Evolutionary conservation across 1,140 invertebrate genomes (phyloP).

Genomic region (Bombus picipes): DNA sequence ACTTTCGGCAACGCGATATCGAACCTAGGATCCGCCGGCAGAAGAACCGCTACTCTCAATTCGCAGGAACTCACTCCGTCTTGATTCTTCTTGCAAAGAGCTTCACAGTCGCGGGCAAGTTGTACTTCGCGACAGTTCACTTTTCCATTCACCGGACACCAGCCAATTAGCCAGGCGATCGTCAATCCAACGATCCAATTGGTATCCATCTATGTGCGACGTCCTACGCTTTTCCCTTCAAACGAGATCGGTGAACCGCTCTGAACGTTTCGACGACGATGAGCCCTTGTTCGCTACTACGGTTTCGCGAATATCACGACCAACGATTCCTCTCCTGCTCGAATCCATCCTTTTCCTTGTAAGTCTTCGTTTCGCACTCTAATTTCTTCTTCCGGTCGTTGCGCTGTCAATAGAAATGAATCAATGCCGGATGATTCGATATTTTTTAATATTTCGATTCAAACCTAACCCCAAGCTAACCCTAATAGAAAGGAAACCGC

Average conservation of each 20-base stretch:
- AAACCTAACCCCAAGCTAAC: too few species aligned
- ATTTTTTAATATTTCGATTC: background rate
- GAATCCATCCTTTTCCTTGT: slow-evolving; percentile 17
- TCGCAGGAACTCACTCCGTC: slow-evolving; percentile 67
- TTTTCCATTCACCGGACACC: slow-evolving; percentile 42
- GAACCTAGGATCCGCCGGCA: slow-evolving; percentile 71
- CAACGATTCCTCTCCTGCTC: background rate
- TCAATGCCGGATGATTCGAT: background rate
- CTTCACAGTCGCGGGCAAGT: slow-evolving; percentile 71
- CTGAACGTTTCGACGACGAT: background rate
- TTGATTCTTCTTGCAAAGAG: slow-evolving; percentile 64
- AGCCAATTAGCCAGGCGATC: slow-evolving; percentile 50
- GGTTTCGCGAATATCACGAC: background rate
- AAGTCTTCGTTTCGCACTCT: background rate
- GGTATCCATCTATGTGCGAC: slow-evolving; percentile 63
- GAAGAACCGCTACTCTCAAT: slow-evolving; percentile 72
- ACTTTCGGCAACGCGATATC: slow-evolving; percentile 76
- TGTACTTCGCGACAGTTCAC: slow-evolving; percentile 70
- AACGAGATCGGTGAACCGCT: background rate
- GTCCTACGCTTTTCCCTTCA: background rate
- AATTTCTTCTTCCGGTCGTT: background rate
- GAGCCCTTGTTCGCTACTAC: background rate
- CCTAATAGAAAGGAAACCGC: background rate
- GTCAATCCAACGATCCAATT: slow-evolving; percentile 53
- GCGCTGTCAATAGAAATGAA: background rate